A percentile compares a stretch with the other conserved stretches of the same genome.
Conservation (phyloP, 1,140 invertebrate species). For the Pseudomyrmex pallidus region DNA sequence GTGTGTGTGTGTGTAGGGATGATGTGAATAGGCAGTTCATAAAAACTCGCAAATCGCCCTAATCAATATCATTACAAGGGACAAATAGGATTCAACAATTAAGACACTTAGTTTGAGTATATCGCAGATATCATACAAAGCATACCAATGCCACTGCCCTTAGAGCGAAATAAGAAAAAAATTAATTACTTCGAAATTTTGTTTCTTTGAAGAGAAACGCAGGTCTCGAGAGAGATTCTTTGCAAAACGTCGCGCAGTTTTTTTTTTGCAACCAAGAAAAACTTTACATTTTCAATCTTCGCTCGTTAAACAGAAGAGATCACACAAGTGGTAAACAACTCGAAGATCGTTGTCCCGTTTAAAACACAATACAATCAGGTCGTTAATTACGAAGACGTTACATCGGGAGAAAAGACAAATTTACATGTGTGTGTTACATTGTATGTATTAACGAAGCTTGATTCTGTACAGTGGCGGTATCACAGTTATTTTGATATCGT, state of each 20-base stretch:
- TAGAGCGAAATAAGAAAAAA: not conserved
- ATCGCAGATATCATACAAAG: slow-evolving; percentile 72
- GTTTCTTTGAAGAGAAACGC: not conserved
- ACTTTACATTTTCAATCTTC: not conserved
- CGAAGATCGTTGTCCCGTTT: not conserved
- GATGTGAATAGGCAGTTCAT: slow-evolving; percentile 62
- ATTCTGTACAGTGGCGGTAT: slow-evolving; percentile 67
- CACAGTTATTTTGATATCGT: slow-evolving; percentile 73
- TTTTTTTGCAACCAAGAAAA: no score
- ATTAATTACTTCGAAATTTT: not conserved
- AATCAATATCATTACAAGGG: slow-evolving; percentile 36
- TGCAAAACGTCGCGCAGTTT: not conserved
- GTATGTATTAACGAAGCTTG: slow-evolving; percentile 24
- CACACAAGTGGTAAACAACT: not conserved
- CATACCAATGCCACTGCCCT: slow-evolving; percentile 68
- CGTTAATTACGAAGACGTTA: not conserved
- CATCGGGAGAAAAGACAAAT: slow-evolving; percentile 15
- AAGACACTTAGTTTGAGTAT: slow-evolving; percentile 78
- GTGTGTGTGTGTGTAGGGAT: not conserved
- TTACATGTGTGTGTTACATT: no score
- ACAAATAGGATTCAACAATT: slow-evolving; percentile 73
- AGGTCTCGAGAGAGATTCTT: slow-evolving; percentile 6
- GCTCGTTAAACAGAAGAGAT: slow-evolving; percentile 9
- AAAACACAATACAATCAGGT: not conserved
- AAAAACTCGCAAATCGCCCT: slow-evolving; percentile 53